Base-by-base conservation (phyloP, 2,797 vertebrate genomes). In the Hoplostethus atlanticus region DNA sequence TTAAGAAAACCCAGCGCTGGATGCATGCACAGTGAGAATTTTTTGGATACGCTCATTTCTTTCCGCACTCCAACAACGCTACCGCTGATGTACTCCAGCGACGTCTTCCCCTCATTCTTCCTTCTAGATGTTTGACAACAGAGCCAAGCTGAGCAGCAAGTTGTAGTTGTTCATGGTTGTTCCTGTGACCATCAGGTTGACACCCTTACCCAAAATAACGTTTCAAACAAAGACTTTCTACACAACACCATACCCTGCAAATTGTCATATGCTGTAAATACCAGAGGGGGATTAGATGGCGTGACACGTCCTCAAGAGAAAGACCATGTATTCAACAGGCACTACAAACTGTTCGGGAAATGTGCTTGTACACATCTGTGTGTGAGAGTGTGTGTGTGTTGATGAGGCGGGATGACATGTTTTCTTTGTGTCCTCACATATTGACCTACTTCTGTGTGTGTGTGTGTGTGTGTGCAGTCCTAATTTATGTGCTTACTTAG, bases 261-360 rank as follows among this genome's bases (percentile, higher is more conserved):
- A 69, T 71, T 60, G 77, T 79, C 81, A 84, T 70, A 73, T 79
- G 65, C 25, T 72, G 71, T 52, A 69, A 82, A 86, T 80, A 77
- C 59, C 71, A 48, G 17, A 21, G 21, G 62, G 62, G 54, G 69
- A 76, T 72, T 78, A 76, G 67, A 80, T 40, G 36, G 50, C 77
- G 66, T 51, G 84, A 85, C 73, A 62, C 30, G 6, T 42, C 0
- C 4, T 55, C 25, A 63, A 68, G 58, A 66, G 48, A 76, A 50
- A 59, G 53, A 38, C 58, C 8, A 1, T 50, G 68, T 9, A 42
- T 69, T 85, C 76, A 82, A 66, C 54, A 62, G 55, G 65, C 55
- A 54, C 44, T 6, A 13, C 46, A 34, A 56, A 70, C 73, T 56
- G 71, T 71, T 70, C 60, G n/a, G 42, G 72, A 71, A 71, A 73